Base-by-base conservation (phyloP, 2,888 invertebrate species). In the Limnephilus marmoratus region DNA sequence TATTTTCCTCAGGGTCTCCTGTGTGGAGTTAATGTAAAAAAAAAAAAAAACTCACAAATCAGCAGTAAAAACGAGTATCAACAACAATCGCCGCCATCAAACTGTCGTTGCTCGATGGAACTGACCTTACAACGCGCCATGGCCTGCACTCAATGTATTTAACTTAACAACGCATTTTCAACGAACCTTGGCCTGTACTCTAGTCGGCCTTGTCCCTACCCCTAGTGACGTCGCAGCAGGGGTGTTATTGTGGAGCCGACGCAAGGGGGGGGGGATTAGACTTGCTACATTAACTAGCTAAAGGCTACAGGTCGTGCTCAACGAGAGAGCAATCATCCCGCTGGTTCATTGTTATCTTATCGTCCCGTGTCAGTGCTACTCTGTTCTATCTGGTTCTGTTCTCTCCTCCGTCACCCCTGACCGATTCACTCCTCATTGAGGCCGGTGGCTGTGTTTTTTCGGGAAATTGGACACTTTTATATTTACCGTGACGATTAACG, bases 301-400 rank as follows among this genome's bases (percentile, higher is more conserved):
- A 24, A 24, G 68, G 24, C 24, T 68, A 24, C 68, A 53, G 90
- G 81, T 90, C 90, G 92, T 92, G 92, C 87, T 90, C 82, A 90
- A 92, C 90, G 90, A 92, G 90, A 81, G 90, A 87, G 90, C 90
- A 90, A 82, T 92, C 92, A 9, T 34, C 90, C 86, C 82, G 7
- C 85, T 45, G 31, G 53, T 37, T 85, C 37, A 86, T 45, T 91
- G 81, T 86, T 86, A 81, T 86, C 91, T 91, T 80, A 80, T 68
- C 89, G 29, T 34, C 68, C 88, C 68, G 3, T 87, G 68, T 31
- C 88, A 15, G 88, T 45, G 88, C 68, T n/a, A 24, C 29, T 45
- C 45, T 41, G n/a, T 41, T 37, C 85, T 37, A 29, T 82, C 29
- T 9, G 13, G 53, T 53, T 53, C 18, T 53, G 18, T 53, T 53